These are phyloP conservation scores for Pilophorus perplexus DNA, from an alignment of 2,888 invertebrate genomes.

Conservation along the genomic window DNA sequence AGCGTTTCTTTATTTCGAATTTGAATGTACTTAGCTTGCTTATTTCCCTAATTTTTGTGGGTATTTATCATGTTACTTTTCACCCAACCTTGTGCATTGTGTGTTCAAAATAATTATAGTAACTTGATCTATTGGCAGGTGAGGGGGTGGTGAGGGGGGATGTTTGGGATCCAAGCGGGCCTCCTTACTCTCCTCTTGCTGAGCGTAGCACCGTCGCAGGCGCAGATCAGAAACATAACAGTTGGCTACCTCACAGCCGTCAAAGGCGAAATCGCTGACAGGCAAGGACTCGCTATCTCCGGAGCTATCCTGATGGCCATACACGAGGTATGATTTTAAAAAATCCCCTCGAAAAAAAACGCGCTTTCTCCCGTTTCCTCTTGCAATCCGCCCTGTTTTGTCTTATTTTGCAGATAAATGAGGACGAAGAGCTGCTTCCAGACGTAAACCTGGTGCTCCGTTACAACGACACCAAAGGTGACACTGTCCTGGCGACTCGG, in stretches of 20 bases:
- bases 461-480: constrained; percentile 83
- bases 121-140: constrained; percentile 38
- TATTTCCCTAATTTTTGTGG: too few relatives aligned
- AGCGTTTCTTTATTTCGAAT: too few relatives aligned
- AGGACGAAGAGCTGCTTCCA: constrained; percentile 65
- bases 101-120: background rate
- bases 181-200: constrained; percentile 62
- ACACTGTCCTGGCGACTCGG: constrained; percentile 75
- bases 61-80: too few relatives aligned
- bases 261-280: constrained; percentile 62
- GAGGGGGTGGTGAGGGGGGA: constrained; percentile 61
- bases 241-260: constrained; percentile 84
- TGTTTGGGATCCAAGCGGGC: constrained; percentile 56
- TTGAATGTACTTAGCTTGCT: too few relatives aligned
- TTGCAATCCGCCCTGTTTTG: too few relatives aligned
- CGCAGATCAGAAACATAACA: constrained; percentile 60
- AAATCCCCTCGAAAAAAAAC: too few relatives aligned
- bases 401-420: constrained; percentile 64
- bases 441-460: constrained; percentile 68
- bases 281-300: constrained; percentile 82
- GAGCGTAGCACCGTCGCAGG: constrained; percentile 56
- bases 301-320: constrained; percentile 89
- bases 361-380: background rate
- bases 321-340: constrained; percentile 70
- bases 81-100: too few relatives aligned